Percentiles rank a stretch among this genome's conserved stretches.
Conservation (phyloP, 1,140 invertebrate species). For the Brachystomella parvula region DNA sequence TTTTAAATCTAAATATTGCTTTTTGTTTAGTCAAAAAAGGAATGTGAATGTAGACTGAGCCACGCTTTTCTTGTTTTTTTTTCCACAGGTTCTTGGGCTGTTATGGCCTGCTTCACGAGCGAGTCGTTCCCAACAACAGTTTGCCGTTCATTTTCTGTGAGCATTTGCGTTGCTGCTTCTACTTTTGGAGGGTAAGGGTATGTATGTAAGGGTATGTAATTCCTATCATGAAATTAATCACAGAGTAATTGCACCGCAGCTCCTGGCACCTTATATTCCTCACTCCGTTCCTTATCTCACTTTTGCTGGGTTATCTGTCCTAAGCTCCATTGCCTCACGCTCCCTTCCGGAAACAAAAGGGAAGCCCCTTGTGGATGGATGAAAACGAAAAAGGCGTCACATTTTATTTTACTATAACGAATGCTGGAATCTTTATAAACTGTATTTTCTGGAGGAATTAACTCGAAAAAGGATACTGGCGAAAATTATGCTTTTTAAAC, state of each 20-base stretch:
- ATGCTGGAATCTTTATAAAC: too few species aligned
- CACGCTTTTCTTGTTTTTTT: too few species aligned
- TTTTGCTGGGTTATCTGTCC: constrained; percentile 15
- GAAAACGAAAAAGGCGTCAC: background rate
- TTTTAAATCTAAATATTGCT: too few species aligned
- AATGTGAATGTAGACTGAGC: background rate
- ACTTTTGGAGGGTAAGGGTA: constrained; percentile 7
- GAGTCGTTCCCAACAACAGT: constrained; percentile 19
- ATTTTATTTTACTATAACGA: background rate
- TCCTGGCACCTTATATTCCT: constrained; percentile 3
- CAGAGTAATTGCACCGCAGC: background rate
- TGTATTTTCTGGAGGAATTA: background rate
- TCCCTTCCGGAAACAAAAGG: constrained; percentile 21
- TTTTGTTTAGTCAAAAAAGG: background rate
- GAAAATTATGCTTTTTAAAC: background rate
- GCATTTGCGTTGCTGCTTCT: constrained; percentile 8
- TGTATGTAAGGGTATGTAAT: too few species aligned
- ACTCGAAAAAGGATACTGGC: background rate
- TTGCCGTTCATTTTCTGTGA: background rate
- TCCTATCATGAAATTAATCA: background rate
- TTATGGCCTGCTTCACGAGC: constrained; percentile 15
- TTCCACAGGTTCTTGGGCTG: constrained; percentile 14
- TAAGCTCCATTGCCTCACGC: constrained; percentile 14
- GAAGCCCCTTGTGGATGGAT: constrained; percentile 13
- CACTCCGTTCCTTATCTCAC: constrained; percentile 12